Evolutionary conservation across 2,888 invertebrate genomes (phyloP).

Genomic region (Macrosoma leucophasiata): DNA sequence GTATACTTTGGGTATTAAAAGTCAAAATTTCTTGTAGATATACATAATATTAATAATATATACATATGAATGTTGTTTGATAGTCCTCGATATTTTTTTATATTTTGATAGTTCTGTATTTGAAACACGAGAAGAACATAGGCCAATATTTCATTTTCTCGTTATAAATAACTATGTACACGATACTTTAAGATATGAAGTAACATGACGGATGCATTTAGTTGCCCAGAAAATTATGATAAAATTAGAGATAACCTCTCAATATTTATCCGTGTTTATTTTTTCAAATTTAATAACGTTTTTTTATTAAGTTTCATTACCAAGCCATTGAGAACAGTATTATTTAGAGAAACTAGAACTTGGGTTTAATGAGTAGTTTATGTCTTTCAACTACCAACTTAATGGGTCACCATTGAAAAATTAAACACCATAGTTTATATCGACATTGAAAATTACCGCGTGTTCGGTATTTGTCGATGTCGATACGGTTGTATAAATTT

Average conservation of each 20-base stretch:
- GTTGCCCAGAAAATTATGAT: constrained; percentile 49
- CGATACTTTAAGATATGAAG: constrained; percentile 60
- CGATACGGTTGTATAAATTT: constrained; percentile 45
- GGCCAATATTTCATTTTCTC: constrained; percentile 72
- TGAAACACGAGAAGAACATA: constrained; percentile 67
- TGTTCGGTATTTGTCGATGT: constrained; percentile 42
- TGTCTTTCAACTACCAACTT: constrained; percentile 60
- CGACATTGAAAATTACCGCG: constrained; percentile 42
- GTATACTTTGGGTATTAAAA: constrained; percentile 68
- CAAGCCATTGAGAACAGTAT: constrained; percentile 76
- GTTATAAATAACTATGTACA: constrained; percentile 58
- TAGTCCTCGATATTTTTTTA: constrained; percentile 77
- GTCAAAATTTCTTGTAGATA: constrained; percentile 71
- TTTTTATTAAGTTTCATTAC: constrained; percentile 66
- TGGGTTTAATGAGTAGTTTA: constrained; percentile 61
- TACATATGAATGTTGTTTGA: constrained; percentile 75
- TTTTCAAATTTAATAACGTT: constrained; percentile 42
- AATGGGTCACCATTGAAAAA: constrained; percentile 45
- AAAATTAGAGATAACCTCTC: constrained; percentile 40
- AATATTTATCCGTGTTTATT: constrained; percentile 48
- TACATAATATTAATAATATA: constrained; percentile 67
- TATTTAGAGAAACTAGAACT: constrained; percentile 70
- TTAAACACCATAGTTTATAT: constrained; percentile 56
- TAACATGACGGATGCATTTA: constrained; percentile 68
- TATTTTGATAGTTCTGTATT: constrained; percentile 78